Evolutionary conservation across 2,797 vertebrate genomes (phyloP).

Genomic region (Pseudochirops cupreus): DNA sequence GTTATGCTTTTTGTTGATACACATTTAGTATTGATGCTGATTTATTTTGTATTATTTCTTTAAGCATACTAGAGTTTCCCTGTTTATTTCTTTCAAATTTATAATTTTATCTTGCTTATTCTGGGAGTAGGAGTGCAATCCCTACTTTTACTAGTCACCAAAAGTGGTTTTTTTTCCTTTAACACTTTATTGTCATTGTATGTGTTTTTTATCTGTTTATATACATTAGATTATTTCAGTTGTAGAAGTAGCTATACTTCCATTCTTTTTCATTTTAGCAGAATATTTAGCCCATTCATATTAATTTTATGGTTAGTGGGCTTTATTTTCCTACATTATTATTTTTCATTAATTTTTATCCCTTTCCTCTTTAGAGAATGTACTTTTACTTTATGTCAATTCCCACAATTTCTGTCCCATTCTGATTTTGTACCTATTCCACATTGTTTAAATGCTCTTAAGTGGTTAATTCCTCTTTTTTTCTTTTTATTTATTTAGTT

Average conservation of each 20-base stretch:
- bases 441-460: not conserved
- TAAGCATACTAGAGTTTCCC: not conserved
- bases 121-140: not conserved
- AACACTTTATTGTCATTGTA: not conserved
- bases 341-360: not conserved
- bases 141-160: not conserved
- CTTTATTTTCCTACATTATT: not conserved
- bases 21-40: not conserved
- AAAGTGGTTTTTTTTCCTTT: not conserved
- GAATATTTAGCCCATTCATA: not conserved
- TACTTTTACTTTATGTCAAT: not conserved
- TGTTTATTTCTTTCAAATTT: not conserved
- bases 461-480: not conserved
- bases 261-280: not conserved
- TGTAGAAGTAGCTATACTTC: not conserved
- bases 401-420: not conserved
- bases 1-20: not conserved
- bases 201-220: not conserved
- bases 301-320: not conserved
- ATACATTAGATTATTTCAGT: not conserved
- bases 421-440: not conserved
- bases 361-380: not conserved
- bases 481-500: not conserved
- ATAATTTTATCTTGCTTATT: not conserved
- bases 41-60: not conserved